Evolutionary conservation across 2,888 invertebrate species (phyloP).

Genomic region (Doris montereyensis): DNA sequence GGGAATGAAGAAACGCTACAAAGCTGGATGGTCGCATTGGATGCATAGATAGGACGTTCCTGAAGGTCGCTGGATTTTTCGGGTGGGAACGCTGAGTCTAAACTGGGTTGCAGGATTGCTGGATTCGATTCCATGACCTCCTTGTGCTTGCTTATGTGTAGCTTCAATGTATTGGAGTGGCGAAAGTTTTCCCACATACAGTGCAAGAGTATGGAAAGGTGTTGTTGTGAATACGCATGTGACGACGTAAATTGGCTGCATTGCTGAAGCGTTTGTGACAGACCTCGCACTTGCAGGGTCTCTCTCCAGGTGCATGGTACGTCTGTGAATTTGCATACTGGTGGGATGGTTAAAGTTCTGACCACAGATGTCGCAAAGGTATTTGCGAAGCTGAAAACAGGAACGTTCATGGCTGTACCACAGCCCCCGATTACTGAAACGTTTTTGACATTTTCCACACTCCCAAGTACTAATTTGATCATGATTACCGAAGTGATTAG

Average conservation of each 20-base stretch:
- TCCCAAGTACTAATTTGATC: constrained; percentile 49
- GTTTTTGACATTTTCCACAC: constrained; percentile 55
- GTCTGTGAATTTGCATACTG: constrained; percentile 49
- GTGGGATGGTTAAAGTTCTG: constrained; percentile 55
- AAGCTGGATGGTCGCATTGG: too few species aligned
- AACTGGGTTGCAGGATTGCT: too few species aligned
- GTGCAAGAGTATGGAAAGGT: constrained; percentile 55
- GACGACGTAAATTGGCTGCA: constrained; percentile 57
- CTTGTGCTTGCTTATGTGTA: constrained; percentile 44
- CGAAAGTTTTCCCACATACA: constrained; percentile 57
- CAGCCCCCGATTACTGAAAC: constrained; percentile 53
- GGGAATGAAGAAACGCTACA: too few species aligned
- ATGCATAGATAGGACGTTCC: too few species aligned
- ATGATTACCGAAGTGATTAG: constrained; percentile 38
- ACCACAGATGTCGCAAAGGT: constrained; percentile 58
- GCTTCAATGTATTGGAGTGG: constrained; percentile 60
- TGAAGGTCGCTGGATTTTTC: too few species aligned
- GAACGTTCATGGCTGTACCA: constrained; percentile 51
- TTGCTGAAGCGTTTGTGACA: constrained; percentile 60
- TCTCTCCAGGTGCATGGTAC: constrained; percentile 44
- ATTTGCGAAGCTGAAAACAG: constrained; percentile 52
- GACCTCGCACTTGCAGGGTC: constrained; percentile 51
- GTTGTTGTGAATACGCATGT: constrained; percentile 58
- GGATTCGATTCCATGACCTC: too few species aligned
- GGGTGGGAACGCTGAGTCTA: too few species aligned